These are phyloP conservation scores for Bergia puertoricense DNA, from an alignment of 92 coral and sea anemone genomes.

Conservation along the genomic window DNA sequence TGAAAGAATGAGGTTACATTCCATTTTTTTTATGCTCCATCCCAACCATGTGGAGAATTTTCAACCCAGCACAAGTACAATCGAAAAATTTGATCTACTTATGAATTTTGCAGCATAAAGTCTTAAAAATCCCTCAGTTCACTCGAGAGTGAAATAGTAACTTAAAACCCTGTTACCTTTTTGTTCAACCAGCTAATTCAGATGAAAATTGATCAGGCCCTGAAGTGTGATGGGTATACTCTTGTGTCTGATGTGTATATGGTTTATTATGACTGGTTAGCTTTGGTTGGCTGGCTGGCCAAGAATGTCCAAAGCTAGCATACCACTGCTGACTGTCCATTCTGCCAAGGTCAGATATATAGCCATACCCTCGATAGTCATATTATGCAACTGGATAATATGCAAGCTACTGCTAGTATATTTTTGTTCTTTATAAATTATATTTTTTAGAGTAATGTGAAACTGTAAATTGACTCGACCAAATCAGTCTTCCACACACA, in stretches of 20 bases:
- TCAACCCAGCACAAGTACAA: too few species aligned
- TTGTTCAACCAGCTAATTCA: background rate
- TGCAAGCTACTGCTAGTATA: constrained; percentile 11
- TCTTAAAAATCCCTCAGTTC: too few species aligned
- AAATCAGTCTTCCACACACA: background rate
- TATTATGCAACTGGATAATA: background rate
- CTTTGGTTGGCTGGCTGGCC: too few species aligned
- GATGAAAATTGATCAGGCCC: background rate
- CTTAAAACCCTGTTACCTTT: background rate
- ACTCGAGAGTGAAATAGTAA: too few species aligned
- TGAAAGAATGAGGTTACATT: background rate
- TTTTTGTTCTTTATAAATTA: constrained; percentile 16
- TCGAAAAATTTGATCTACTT: too few species aligned
- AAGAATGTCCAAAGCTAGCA: too few species aligned
- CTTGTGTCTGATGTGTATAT: background rate
- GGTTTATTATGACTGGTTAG: too few species aligned
- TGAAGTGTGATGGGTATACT: background rate
- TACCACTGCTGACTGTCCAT: background rate
- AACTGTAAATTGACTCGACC: background rate
- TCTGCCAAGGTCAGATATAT: too few species aligned
- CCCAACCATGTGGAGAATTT: background rate
- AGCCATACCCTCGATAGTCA: background rate
- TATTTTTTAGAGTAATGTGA: constrained; percentile 26
- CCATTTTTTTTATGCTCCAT: background rate
- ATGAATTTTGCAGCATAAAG: too few species aligned